These are phyloP conservation scores for Botia kubotai DNA, from an alignment of 2,797 vertebrate genomes.

Conservation along the genomic window DNA sequence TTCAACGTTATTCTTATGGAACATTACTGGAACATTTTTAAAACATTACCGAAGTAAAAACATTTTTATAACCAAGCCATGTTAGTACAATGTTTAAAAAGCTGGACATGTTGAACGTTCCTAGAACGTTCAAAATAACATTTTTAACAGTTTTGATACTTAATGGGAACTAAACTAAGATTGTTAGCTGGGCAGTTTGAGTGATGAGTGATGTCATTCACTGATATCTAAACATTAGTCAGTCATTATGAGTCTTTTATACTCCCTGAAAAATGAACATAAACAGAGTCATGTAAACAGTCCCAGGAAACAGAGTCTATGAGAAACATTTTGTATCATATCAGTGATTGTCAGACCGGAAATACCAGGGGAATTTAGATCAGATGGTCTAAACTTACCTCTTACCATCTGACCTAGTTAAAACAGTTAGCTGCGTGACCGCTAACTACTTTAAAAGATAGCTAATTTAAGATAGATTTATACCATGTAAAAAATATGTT, in stretches of 20 bases:
- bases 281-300: slow-evolving; percentile 16
- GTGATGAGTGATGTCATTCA: background rate
- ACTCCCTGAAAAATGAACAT: slow-evolving; percentile 20
- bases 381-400: slow-evolving; percentile 48
- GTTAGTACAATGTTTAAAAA: too few relatives aligned
- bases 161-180: background rate
- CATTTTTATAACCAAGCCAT: too few relatives aligned
- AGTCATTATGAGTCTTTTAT: slow-evolving; percentile 7
- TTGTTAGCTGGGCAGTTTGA: too few relatives aligned
- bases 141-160: background rate
- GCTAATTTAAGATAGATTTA: background rate
- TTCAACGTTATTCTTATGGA: too few relatives aligned
- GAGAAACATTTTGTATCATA: slow-evolving; percentile 55
- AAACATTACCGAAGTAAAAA: too few relatives aligned
- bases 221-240: background rate
- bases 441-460: background rate
- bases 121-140: too few relatives aligned
- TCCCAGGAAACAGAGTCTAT: slow-evolving; percentile 44
- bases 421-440: too few relatives aligned
- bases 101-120: too few relatives aligned
- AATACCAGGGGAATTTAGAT: slow-evolving; percentile 69
- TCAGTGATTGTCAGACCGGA: slow-evolving; percentile 71
- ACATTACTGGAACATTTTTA: too few relatives aligned
- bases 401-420: too few relatives aligned
- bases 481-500: too few relatives aligned